Evolutionary conservation across 2,113 vertebrate species (phyloP), one percentile per base, ranked within the genome.

Genomic region (Microcebus ravelobensis): DNA sequence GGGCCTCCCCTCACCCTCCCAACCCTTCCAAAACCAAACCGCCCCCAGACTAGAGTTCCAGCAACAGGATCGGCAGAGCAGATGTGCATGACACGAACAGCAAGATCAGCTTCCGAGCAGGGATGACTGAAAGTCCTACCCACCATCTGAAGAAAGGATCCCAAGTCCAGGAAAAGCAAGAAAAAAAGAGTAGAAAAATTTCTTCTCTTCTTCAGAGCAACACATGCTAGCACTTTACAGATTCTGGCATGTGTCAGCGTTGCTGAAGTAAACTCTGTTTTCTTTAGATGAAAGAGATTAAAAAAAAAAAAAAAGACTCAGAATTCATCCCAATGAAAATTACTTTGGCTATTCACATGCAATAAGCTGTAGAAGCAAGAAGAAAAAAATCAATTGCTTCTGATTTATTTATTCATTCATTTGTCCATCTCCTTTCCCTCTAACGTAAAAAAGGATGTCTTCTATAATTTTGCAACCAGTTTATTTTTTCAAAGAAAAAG

Each of bases 221-320:
- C 96, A 96, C 94, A 84, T 85, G 97, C 85, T 77, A 95, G 79
- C 71, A 90, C 89, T 95, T 96, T 85, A 68, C 83, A 77, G 94
- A 96, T 11, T 83, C 95, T 87, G 95, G 95, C 95, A 48, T 97
- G 96, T 77, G 83, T 96, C 96, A 95, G 98, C 91, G 50, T 91
- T 93, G 96, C 96, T 94, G 67, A 96, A 97, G 95, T 93, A 96
- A 97, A 95, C 79, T 70, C 81, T 94, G 39, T 95, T 96, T 97
- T 95, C 91, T 93, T 89, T 91, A 98, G 97, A 97, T 97, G 96
- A 96, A 97, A 96, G 79, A 97, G 97, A 96, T 97, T n/a, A n/a
- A 25, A 71, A 85, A 81, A 65, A 87, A 90, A 97, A 90, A 97
- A 97, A 70, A 3, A 86, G 77, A 90, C 82, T 89, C 77, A 90